Conservation (phyloP, 2,797 vertebrate species). For the Chelidonichthys spinosus region DNA sequence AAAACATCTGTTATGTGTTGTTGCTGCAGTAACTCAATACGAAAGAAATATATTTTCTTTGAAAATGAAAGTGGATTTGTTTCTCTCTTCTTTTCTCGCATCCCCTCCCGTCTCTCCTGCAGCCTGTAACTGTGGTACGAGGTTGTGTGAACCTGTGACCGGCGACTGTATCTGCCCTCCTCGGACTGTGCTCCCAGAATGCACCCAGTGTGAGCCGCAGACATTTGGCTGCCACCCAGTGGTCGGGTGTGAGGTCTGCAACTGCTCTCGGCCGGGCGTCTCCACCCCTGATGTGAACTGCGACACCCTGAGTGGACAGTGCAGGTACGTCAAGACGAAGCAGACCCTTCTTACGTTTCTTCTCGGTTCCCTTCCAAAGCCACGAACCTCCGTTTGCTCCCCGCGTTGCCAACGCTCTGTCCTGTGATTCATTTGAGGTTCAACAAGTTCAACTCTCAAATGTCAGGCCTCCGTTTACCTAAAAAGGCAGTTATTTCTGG, state of each 20-base stretch:
- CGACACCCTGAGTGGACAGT: constrained; percentile 91
- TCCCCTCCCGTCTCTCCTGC: constrained; percentile 1
- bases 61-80: neutral
- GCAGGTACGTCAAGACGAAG: constrained; percentile 82
- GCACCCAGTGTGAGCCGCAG: constrained; percentile 89
- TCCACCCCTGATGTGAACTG: constrained; percentile 85
- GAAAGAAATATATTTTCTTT: neutral
- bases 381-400: neutral
- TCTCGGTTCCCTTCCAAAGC: neutral
- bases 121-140: constrained; percentile 91
- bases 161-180: constrained; percentile 95
- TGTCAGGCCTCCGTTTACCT: constrained; percentile 11
- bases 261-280: constrained; percentile 90
- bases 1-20: neutral
- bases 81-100: no score
- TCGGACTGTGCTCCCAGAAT: constrained; percentile 90
- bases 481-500: constrained; percentile 10
- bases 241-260: constrained; percentile 94
- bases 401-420: neutral
- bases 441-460: constrained; percentile 16
- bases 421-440: neutral
- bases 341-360: no score
- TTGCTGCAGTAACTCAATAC: neutral
- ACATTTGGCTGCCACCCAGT: constrained; percentile 96
- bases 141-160: constrained; percentile 91